Evolutionary conservation across 2,888 invertebrate genomes (phyloP).

Genomic region (Augochlorella aurata): DNA sequence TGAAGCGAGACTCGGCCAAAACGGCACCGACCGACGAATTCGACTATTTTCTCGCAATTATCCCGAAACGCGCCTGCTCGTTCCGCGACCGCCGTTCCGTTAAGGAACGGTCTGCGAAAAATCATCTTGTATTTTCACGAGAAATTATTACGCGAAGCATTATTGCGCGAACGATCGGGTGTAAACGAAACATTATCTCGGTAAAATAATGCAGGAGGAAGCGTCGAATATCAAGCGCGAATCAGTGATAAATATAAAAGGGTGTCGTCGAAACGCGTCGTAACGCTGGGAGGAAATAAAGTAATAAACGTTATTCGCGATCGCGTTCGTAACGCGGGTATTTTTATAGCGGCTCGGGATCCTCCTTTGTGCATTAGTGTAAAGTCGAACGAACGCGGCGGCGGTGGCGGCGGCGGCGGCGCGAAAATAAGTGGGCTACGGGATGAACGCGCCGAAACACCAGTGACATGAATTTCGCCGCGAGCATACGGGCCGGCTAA

Average conservation of each 20-base stretch:
- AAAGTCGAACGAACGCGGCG: not conserved
- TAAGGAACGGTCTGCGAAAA: conserved; percentile 47
- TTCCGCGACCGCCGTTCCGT: conserved; percentile 29
- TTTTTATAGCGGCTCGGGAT: not conserved
- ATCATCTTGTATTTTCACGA: no score
- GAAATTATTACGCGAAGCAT: no score
- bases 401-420: no score
- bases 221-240: not conserved
- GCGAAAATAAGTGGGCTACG: not conserved
- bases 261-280: not conserved
- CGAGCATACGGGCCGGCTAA: conserved; percentile 1
- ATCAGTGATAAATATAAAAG: no score
- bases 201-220: not conserved
- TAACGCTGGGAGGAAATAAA: not conserved
- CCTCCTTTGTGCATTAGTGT: not conserved
- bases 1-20: conserved; percentile 39
- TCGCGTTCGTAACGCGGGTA: not conserved
- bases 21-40: conserved; percentile 58
- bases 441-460: not conserved
- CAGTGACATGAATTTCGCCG: not conserved
- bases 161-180: no score
- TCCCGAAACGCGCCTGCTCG: conserved; percentile 59
- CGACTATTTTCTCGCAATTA: conserved; percentile 65
- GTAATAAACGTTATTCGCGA: not conserved
- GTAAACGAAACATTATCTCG: no score